phyloP scores from a whole-genome alignment of 2,888 invertebrate species.

The Oscheius myriophilus region DNA sequence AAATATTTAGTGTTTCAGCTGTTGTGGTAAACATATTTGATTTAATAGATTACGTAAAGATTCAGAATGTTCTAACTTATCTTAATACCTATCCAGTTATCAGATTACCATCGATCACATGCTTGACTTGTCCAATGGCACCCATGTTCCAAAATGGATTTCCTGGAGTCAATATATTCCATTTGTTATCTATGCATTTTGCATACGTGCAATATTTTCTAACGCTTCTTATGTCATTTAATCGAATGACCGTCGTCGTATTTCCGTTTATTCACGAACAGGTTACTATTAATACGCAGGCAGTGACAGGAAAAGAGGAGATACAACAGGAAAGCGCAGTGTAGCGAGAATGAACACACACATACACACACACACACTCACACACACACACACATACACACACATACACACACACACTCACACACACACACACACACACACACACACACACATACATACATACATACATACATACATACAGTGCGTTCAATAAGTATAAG shows the following conservation, averaged over 20 bases:
- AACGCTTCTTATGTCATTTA: constrained; percentile 6
- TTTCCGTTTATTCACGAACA: constrained; percentile 11
- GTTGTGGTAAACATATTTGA: constrained; percentile 9
- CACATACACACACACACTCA: no score
- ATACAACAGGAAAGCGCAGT: no score
- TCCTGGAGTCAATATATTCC: not conserved
- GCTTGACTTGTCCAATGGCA: not conserved
- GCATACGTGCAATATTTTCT: constrained; percentile 15
- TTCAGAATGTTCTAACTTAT: constrained; percentile 4
- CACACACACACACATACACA: no score
- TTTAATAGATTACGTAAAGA: no score
- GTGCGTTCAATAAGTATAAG: no score
- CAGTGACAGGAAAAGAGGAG: no score
- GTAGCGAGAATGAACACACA: no score
- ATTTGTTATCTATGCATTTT: constrained; percentile 3
- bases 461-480: no score
- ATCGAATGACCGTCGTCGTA: constrained; percentile 12
- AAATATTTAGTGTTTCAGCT: constrained; percentile 8
- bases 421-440: no score
- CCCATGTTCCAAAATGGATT: not conserved
- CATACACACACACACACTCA: no score
- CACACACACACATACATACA: no score
- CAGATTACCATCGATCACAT: not conserved
- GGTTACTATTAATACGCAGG: not conserved
- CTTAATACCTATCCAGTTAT: not conserved